Evolutionary conservation across 2,113 vertebrate genomes (phyloP).

Genomic region (Strix aluco): DNA sequence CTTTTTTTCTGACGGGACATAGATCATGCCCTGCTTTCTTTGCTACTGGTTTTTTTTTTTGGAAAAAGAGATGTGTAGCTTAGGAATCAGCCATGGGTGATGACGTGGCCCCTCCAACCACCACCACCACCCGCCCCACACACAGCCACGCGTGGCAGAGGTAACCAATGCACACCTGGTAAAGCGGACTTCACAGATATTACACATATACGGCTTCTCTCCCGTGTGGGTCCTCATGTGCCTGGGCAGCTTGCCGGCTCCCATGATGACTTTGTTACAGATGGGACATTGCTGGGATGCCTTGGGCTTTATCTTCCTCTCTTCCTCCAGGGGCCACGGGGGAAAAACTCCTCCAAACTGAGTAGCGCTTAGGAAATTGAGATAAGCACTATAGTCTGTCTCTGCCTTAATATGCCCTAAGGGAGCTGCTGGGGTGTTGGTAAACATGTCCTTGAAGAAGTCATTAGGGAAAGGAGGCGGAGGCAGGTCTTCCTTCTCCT

Average conservation of each 20-base stretch:
- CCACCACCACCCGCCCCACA: neutral
- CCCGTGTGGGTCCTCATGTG: constrained; percentile 98
- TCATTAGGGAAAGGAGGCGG: constrained; percentile 82
- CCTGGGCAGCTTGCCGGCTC: constrained; percentile 93
- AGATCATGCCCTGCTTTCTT: neutral
- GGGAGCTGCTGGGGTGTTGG: constrained; percentile 71
- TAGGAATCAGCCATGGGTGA: neutral
- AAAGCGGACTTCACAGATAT: constrained; percentile 97
- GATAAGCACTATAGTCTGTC: constrained; percentile 89
- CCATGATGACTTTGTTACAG: constrained; percentile 99
- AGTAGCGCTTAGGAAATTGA: constrained; percentile 91
- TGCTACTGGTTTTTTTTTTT: neutral
- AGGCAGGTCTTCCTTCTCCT: constrained; percentile 89
- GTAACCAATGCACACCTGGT: constrained; percentile 84
- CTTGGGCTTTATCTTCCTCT: constrained; percentile 97
- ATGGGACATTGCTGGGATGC: constrained; percentile 97
- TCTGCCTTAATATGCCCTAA: constrained; percentile 91
- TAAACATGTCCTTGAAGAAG: constrained; percentile 91
- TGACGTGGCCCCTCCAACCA: neutral
- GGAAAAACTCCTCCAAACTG: constrained; percentile 92
- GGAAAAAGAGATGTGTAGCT: neutral
- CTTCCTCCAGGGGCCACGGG: constrained; percentile 94
- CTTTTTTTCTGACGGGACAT: neutral
- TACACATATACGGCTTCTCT: constrained; percentile 99
- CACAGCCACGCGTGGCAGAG: rapidly evolving